These are phyloP conservation scores for Cyprinodon tularosa DNA, from an alignment of 2,113 vertebrate species.

Conservation along the genomic window DNA sequence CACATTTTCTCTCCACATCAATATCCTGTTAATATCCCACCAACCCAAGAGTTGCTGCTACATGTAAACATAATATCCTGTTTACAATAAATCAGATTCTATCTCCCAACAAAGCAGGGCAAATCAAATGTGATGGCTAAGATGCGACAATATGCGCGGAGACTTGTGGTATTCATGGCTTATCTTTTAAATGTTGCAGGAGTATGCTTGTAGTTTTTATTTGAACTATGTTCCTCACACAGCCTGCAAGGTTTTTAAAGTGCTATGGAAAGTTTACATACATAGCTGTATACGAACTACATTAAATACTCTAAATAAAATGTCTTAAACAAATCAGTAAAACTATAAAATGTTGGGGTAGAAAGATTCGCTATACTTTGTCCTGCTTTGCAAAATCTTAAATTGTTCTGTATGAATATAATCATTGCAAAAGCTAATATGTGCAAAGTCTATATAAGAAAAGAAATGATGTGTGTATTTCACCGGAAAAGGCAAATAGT, in stretches of 20 bases:
- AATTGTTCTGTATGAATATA: too few relatives aligned
- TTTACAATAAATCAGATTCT: constrained; percentile 54
- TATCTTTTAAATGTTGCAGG: constrained; percentile 44
- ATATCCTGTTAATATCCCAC: constrained; percentile 76
- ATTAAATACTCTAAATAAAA: neutral
- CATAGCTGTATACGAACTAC: neutral
- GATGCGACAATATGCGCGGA: constrained; percentile 15
- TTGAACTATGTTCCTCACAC: constrained; percentile 8
- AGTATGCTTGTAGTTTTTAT: constrained; percentile 19
- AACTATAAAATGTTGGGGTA: neutral
- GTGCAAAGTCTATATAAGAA: too few relatives aligned
- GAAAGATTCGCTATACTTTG: too few relatives aligned
- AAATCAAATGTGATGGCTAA: constrained; percentile 31
- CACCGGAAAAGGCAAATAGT: too few relatives aligned
- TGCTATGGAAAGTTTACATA: neutral
- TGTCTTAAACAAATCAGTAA: neutral
- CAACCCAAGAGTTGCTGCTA: constrained; percentile 37
- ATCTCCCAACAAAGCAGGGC: constrained; percentile 39
- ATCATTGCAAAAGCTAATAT: too few relatives aligned
- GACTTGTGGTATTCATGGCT: constrained; percentile 10
- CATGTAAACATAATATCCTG: constrained; percentile 73
- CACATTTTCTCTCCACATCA: constrained; percentile 46
- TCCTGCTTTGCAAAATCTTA: too few relatives aligned
- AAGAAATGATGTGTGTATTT: too few relatives aligned
- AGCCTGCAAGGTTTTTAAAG: neutral